Evolutionary conservation across 2,888 invertebrate genomes (phyloP), one percentile per base, ranked within the genome.

Genomic region (Altica lythri): DNA sequence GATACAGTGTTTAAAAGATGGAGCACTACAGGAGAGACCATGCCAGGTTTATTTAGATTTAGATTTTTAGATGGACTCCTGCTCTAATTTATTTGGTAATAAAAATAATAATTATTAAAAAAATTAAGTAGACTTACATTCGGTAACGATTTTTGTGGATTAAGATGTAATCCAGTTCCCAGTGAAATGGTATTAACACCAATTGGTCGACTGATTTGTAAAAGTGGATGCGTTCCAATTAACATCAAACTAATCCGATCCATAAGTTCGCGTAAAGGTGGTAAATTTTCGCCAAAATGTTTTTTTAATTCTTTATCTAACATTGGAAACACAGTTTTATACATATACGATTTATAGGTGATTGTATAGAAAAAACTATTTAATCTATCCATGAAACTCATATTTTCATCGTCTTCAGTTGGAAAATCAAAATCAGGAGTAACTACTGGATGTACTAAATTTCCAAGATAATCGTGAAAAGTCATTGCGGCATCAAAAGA

Each of bases 191-290:
- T 72, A 13, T 72, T 64, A 0, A 74, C 72, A 34, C 68, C 65
- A 16, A 68, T 30, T 1, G 75, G 69, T 49, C 73, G 66, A 2
- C 68, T 45, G n/a, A 55, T 56, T 46, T 69, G 64, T 47, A 74
- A 72, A 42, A 73, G 53, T 0, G 73, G 71, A 68, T 75, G 68
- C 0, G 64, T 62, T 48, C 70, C 72, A 4, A 72, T 48, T 45
- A 76, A 73, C 32, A 74, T 29, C 69, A 75, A 62, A 48, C 69
- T 71, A 19, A 72, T 66, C 40, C 67, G 67, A 35, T 67, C 65
- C 22, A 63, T 64, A 5, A 74, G 48, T 1, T 70, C 70, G 4
- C 9, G n/a, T 2, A 68, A 10, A 8, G 59, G 18, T 1, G 72
- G 70, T 27, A 67, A 57, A 32, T 66, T 62, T 3, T 68, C 56